A percentile compares a stretch with the other conserved stretches of the same genome.
These are phyloP conservation scores for Microdon myrmicae DNA, from an alignment of 2,888 invertebrate genomes.

Conservation along the genomic window DNA sequence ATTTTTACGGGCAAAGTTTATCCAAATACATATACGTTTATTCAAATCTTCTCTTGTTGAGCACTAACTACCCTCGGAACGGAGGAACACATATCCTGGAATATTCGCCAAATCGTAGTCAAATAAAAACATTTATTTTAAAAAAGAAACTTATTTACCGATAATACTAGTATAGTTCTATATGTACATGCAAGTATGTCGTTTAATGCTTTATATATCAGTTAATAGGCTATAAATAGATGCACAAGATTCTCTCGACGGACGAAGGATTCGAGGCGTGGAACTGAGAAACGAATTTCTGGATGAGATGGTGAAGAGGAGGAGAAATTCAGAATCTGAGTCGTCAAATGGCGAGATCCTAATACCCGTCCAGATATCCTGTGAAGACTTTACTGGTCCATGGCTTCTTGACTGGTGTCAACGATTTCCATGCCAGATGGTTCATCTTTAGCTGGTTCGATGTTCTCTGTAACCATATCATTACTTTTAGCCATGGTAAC, in stretches of 20 bases:
- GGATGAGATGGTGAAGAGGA: too few species aligned
- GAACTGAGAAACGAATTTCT: constrained; percentile 41
- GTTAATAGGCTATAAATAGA: constrained; percentile 49
- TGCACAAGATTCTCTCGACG: constrained; percentile 29
- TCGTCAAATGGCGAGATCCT: too few species aligned
- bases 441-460: constrained; percentile 59
- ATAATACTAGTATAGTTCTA: constrained; percentile 48
- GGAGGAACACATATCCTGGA: constrained; percentile 33
- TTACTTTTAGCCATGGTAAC: constrained; percentile 60
- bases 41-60: constrained; percentile 27
- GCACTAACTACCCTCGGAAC: constrained; percentile 24
- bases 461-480: constrained; percentile 63
- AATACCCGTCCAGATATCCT: too few species aligned
- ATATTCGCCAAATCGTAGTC: constrained; percentile 23
- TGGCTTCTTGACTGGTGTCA: constrained; percentile 66
- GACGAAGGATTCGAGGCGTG: too few species aligned
- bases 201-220: constrained; percentile 47
- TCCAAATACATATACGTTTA: constrained; percentile 45
- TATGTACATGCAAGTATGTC: constrained; percentile 43
- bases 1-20: too few species aligned
- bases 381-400: constrained; percentile 68
- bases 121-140: constrained; percentile 26
- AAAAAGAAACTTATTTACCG: constrained; percentile 38
- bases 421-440: constrained; percentile 66
- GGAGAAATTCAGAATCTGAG: constrained; percentile 3